Conservation (phyloP, 2,113 vertebrate genomes). For the Bos taurus region DNA sequence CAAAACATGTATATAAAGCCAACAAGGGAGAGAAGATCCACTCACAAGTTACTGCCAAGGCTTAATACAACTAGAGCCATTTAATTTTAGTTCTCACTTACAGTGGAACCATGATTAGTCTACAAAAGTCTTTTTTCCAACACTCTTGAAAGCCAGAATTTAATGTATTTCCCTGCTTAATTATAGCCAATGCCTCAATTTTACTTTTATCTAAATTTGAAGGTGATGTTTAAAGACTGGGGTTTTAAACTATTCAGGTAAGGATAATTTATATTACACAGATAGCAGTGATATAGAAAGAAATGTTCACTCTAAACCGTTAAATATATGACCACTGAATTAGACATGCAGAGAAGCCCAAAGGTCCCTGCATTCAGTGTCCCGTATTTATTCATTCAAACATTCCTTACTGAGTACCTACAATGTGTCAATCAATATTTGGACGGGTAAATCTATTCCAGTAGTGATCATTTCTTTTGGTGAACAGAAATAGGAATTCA, state of each 20-base stretch:
- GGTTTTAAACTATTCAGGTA: neutral
- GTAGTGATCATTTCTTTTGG: neutral
- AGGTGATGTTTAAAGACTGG: neutral
- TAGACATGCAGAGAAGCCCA: neutral
- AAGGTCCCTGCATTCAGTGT: neutral
- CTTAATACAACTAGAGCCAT: neutral
- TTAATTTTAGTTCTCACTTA: neutral
- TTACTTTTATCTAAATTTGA: conserved; percentile 23
- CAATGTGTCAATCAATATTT: neutral
- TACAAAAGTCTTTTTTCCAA: neutral
- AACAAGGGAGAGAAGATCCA: neutral
- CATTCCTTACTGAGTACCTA: neutral
- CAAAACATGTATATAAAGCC: neutral
- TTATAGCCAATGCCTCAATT: neutral
- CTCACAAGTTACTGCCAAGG: neutral
- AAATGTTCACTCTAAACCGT: neutral
- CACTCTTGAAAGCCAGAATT: neutral
- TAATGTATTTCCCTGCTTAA: neutral
- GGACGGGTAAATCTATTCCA: neutral
- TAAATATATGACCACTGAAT: neutral
- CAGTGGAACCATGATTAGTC: neutral
- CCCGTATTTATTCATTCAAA: neutral
- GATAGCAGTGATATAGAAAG: neutral
- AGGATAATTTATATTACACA: neutral
- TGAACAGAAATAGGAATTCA: neutral